phyloP scores from a whole-genome alignment of 2,797 vertebrate genomes.

The Gadopsis bispinosus region DNA sequence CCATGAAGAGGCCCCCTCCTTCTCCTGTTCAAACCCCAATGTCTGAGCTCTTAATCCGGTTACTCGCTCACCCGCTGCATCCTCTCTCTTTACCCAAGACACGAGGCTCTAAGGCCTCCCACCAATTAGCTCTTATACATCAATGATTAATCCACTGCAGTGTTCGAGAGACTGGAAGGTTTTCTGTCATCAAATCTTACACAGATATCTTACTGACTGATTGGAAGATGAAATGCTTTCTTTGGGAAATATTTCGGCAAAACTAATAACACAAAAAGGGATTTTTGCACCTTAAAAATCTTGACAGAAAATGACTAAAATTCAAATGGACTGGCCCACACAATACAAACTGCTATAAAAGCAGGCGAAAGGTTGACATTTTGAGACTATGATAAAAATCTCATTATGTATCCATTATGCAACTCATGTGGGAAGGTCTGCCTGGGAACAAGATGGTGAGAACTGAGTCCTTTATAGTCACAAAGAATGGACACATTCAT shows the following conservation, averaged over 20 bases:
- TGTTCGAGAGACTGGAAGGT: conserved; percentile 12
- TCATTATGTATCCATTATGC: conserved; percentile 72
- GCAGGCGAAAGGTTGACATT: conserved; percentile 62
- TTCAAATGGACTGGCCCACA: conserved; percentile 37
- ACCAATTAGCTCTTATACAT: conserved; percentile 45
- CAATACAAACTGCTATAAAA: conserved; percentile 56
- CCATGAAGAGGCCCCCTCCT: conserved; percentile 48
- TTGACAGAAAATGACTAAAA: conserved; percentile 27
- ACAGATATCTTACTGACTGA: conserved; percentile 7
- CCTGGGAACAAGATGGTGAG: conserved; percentile 61
- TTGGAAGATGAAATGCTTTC: conserved; percentile 3
- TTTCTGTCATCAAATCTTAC: conserved; percentile 27
- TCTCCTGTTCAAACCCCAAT: conserved; percentile 52
- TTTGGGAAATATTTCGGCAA: background rate
- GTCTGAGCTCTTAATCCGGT: conserved; percentile 78
- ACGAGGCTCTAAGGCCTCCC: conserved; percentile 45
- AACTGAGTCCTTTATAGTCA: conserved; percentile 61
- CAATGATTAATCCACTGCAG: conserved; percentile 42
- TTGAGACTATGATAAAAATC: conserved; percentile 67
- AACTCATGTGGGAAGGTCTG: conserved; percentile 70
- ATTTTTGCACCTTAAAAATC: conserved; percentile 1
- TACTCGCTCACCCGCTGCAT: conserved; percentile 57
- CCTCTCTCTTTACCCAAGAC: conserved; percentile 58
- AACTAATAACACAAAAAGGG: background rate
- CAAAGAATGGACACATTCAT: conserved; percentile 76